Conservation (phyloP, 2,888 invertebrate genomes). For the Tipula unca region DNA sequence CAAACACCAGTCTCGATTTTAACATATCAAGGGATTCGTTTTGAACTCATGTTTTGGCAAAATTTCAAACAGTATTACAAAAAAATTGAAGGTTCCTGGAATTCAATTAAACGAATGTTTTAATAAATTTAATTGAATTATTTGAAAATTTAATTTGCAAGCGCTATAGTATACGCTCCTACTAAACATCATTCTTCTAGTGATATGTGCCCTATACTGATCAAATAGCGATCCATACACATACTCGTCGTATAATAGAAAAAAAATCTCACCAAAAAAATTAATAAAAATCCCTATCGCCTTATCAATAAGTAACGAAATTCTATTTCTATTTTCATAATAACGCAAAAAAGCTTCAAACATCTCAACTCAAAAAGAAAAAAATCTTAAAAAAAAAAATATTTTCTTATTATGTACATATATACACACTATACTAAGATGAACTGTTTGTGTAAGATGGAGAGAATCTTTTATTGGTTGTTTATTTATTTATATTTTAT, state of each 20-base stretch:
- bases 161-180: no score
- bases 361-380: neutral
- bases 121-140: no score
- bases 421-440: neutral
- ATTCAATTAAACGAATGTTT: no score
- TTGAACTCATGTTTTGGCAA: no score
- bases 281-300: neutral
- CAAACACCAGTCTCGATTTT: no score
- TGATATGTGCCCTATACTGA: no score
- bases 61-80: no score
- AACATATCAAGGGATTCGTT: no score
- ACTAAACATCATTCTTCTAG: no score
- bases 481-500: neutral
- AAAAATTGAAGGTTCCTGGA: no score
- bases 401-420: neutral
- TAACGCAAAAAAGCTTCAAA: neutral
- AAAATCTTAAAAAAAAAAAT: neutral
- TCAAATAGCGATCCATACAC: neutral
- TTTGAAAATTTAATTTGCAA: no score
- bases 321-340: neutral
- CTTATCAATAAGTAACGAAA: neutral
- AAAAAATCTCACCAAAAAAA: neutral
- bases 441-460: neutral
- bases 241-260: neutral
- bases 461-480: neutral